These are phyloP conservation scores for Drosophila gunungcola DNA, from an alignment of 1,140 invertebrate genomes.

Conservation along the genomic window DNA sequence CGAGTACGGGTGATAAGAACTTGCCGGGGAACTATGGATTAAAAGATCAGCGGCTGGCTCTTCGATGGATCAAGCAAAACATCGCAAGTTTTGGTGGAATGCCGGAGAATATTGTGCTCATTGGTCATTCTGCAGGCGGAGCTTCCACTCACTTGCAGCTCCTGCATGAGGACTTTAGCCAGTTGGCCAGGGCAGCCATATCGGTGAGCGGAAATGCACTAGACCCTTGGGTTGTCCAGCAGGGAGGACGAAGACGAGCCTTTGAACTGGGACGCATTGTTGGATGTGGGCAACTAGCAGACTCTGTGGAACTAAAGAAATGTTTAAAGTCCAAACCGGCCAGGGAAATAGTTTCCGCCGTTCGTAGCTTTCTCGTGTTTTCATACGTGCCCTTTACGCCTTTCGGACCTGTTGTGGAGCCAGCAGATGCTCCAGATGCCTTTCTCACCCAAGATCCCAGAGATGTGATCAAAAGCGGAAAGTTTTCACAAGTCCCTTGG, in stretches of 20 bases:
- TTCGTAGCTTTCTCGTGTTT: slow-evolving; percentile 76
- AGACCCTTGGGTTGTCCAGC: slow-evolving; percentile 83
- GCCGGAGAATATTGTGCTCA: slow-evolving; percentile 84
- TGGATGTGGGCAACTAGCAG: slow-evolving; percentile 85
- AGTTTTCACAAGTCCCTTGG: slow-evolving; percentile 86
- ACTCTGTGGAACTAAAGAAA: slow-evolving; percentile 85
- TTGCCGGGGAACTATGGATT: slow-evolving; percentile 72
- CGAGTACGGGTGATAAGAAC: slow-evolving; percentile 66
- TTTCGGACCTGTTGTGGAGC: slow-evolving; percentile 87
- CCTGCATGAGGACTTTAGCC: slow-evolving; percentile 85
- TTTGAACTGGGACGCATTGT: slow-evolving; percentile 86
- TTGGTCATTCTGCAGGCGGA: slow-evolving; percentile 87
- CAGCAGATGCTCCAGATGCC: slow-evolving; percentile 55
- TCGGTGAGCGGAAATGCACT: slow-evolving; percentile 73
- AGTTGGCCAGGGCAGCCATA: slow-evolving; percentile 48
- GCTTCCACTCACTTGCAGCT: slow-evolving; percentile 88
- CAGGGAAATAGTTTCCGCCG: slow-evolving; percentile 49
- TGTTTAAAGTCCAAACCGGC: slow-evolving; percentile 86
- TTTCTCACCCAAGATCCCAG: slow-evolving; percentile 86
- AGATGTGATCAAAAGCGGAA: slow-evolving; percentile 85
- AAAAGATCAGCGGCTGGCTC: slow-evolving; percentile 69
- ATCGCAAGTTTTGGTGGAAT: slow-evolving; percentile 89
- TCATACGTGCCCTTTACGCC: slow-evolving; percentile 86
- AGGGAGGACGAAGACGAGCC: slow-evolving; percentile 86
- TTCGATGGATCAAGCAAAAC: slow-evolving; percentile 54